A percentile compares a stretch with the other conserved stretches of the same genome.
phyloP scores from a whole-genome alignment of 1,140 invertebrate species.

The Drosophila serrata region DNA sequence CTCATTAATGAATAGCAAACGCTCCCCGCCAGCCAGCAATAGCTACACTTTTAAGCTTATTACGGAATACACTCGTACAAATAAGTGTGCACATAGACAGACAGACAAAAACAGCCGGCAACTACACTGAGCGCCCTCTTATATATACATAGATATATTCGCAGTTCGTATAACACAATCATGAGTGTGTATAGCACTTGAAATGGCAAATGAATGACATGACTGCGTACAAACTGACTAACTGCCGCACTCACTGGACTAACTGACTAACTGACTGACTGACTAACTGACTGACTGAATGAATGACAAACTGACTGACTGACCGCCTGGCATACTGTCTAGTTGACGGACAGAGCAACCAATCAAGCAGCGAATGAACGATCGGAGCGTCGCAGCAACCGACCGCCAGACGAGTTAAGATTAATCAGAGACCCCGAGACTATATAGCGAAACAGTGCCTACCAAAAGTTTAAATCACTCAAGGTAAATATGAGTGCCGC shows the following conservation, averaged over 20 bases:
- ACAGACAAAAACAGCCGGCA: constrained; percentile 37
- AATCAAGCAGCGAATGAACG: constrained; percentile 35
- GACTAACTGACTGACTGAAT: constrained; percentile 7
- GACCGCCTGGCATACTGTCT: constrained; percentile 25
- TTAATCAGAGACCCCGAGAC: constrained; percentile 77
- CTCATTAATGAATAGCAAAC: constrained; percentile 78
- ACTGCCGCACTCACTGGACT: constrained; percentile 31
- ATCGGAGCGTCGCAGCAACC: constrained; percentile 27
- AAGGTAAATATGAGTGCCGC: not conserved
- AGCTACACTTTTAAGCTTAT: constrained; percentile 75
- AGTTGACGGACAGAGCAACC: constrained; percentile 38
- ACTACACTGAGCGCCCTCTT: constrained; percentile 22
- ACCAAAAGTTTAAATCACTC: constrained; percentile 16
- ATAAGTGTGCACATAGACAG: constrained; percentile 16
- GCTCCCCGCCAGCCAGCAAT: constrained; percentile 38
- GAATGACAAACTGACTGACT: constrained; percentile 24
- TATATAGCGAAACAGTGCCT: constrained; percentile 29
- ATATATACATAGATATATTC: constrained; percentile 19
- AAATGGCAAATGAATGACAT: constrained; percentile 82
- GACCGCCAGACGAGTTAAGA: constrained; percentile 70
- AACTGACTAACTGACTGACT: constrained; percentile 9
- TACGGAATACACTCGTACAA: constrained; percentile 54
- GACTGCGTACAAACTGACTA: constrained; percentile 62
- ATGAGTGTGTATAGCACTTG: constrained; percentile 76
- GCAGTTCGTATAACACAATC: constrained; percentile 34